phyloP scores from a whole-genome alignment of 2,888 invertebrate genomes.

The Ceramica pisi region DNA sequence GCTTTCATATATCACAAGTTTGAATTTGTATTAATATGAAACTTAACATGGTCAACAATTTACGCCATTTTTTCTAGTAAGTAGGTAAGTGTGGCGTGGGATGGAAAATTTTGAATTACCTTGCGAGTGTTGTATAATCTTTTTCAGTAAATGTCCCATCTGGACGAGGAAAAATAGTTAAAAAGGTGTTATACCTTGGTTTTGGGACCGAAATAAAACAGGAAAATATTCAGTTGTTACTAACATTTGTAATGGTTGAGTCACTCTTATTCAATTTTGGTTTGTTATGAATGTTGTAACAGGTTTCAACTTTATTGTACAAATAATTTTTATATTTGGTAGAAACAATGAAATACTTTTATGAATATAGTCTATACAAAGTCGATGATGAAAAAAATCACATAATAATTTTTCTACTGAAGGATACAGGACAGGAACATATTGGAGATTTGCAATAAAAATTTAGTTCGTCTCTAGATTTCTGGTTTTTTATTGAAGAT shows the following conservation, averaged over 20 bases:
- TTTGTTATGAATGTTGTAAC: constrained; percentile 15
- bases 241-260: constrained; percentile 20
- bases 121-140: not conserved
- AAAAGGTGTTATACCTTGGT: constrained; percentile 35
- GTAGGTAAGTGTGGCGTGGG: too few species aligned
- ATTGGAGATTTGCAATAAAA: not conserved
- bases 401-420: not conserved
- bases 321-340: not conserved
- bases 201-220: constrained; percentile 28
- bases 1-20: not conserved
- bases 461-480: too few species aligned
- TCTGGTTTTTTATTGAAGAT: too few species aligned
- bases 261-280: constrained; percentile 28
- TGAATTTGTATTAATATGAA: not conserved
- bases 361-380: not conserved
- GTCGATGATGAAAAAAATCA: not conserved
- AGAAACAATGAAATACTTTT: not conserved
- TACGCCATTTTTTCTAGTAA: not conserved
- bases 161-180: constrained; percentile 29
- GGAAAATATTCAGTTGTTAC: constrained; percentile 34
- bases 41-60: not conserved
- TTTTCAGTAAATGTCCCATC: constrained; percentile 9
- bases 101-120: constrained; percentile 6
- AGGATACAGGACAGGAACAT: not conserved
- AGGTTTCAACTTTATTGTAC: not conserved